These are phyloP conservation scores for Tenthredo distinguenda DNA, from an alignment of 2,888 invertebrate species.

Conservation along the genomic window DNA sequence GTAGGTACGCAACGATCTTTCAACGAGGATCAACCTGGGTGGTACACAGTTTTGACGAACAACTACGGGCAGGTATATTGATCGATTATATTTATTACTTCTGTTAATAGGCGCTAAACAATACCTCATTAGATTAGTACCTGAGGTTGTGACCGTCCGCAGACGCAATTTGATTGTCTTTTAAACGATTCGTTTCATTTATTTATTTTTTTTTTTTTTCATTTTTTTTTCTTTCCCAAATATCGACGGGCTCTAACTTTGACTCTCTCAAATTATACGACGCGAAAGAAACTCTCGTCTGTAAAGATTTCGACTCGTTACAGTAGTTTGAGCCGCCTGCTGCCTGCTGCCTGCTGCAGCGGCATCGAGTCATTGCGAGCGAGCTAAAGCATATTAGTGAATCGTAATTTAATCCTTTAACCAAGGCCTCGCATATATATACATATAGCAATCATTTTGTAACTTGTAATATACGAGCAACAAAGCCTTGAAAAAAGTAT, in stretches of 20 bases:
- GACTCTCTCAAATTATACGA: neutral
- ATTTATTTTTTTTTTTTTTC: too few species aligned
- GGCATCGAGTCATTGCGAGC: neutral
- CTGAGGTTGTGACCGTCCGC: neutral
- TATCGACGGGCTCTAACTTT: neutral
- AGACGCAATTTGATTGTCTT: too few species aligned
- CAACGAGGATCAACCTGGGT: conserved; percentile 20
- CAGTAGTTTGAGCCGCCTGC: neutral
- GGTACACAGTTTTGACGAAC: conserved; percentile 56
- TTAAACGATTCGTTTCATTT: too few species aligned
- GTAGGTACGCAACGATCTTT: neutral
- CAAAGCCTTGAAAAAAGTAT: neutral
- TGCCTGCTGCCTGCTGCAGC: neutral
- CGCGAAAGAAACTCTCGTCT: neutral
- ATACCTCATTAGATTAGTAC: conserved; percentile 57
- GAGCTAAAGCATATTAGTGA: conserved; percentile 7
- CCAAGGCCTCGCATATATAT: conserved; percentile 9
- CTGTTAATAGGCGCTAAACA: conserved; percentile 52
- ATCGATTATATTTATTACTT: conserved; percentile 63
- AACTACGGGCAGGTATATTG: conserved; percentile 53
- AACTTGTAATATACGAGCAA: neutral
- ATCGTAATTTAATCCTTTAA: conserved; percentile 27
- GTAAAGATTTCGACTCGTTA: neutral
- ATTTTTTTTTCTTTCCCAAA: too few species aligned
- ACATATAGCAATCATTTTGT: neutral